phyloP scores from a whole-genome alignment of 2,113 vertebrate genomes.

The Larimichthys polyactis region DNA sequence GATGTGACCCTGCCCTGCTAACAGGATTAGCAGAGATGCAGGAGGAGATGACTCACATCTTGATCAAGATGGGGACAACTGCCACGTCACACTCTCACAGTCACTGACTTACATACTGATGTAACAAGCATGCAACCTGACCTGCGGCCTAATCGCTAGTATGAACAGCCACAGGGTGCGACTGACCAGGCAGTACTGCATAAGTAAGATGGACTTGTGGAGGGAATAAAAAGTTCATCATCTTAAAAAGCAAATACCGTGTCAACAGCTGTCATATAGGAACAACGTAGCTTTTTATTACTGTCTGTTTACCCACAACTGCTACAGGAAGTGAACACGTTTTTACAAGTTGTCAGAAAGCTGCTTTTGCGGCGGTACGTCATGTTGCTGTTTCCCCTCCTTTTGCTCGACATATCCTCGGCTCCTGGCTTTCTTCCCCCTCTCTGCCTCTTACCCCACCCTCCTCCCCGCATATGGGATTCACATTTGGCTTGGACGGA shows the following conservation, averaged over 20 bases:
- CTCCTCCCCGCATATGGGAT: conserved; percentile 70
- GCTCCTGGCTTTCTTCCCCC: conserved; percentile 7
- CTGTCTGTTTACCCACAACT: conserved; percentile 17
- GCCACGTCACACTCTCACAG: conserved; percentile 3
- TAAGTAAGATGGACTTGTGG: conserved; percentile 2
- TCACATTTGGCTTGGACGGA: conserved; percentile 70
- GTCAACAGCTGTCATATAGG: conserved; percentile 32
- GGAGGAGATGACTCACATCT: conserved; percentile 39
- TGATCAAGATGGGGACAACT: conserved; percentile 1
- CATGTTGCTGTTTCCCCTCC: conserved; percentile 48
- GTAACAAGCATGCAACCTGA: conserved; percentile 39
- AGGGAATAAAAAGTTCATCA: conserved; percentile 12
- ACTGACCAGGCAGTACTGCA: conserved; percentile 3
- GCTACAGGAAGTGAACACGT: conserved; percentile 40
- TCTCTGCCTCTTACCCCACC: conserved; percentile 26
- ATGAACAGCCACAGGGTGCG: not conserved
- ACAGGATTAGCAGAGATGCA: conserved; percentile 33
- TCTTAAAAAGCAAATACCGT: conserved; percentile 13
- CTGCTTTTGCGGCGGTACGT: conserved; percentile 51
- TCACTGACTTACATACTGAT: not conserved
- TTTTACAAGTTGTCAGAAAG: conserved; percentile 62
- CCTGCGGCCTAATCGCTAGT: not conserved
- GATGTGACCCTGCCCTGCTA: conserved; percentile 59
- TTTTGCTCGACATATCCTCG: conserved; percentile 48
- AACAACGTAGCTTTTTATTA: conserved; percentile 41